These are phyloP conservation scores for Rallus crepitans DNA, from an alignment of 2,797 vertebrate genomes.

Conservation along the genomic window DNA sequence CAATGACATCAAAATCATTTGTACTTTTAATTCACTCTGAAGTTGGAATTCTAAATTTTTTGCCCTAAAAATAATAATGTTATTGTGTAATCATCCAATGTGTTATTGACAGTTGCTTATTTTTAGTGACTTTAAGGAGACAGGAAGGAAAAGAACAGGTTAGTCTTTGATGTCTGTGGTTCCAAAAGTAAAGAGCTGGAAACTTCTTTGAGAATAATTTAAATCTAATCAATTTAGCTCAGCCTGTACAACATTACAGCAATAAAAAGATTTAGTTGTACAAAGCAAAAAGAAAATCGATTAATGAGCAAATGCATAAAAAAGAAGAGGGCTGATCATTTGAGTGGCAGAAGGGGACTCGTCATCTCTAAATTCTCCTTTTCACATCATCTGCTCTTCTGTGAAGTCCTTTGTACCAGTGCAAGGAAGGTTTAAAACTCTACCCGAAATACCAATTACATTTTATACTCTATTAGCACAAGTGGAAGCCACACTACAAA, in stretches of 20 bases:
- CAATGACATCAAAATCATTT: conserved; percentile 7
- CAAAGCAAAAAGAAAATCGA: conserved; percentile 49
- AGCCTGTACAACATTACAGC: conserved; percentile 34
- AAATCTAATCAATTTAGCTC: conserved; percentile 70
- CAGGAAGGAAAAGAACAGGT: conserved; percentile 39
- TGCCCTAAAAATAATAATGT: conserved; percentile 48
- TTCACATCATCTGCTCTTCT: background rate
- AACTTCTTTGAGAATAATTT: conserved; percentile 62
- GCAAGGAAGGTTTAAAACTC: background rate
- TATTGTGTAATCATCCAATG: conserved; percentile 14
- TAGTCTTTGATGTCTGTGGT: conserved; percentile 60
- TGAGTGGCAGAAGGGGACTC: background rate
- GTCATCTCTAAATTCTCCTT: background rate
- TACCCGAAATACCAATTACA: background rate
- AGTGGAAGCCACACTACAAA: background rate
- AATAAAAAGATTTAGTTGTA: conserved; percentile 41
- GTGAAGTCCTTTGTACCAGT: rapidly evolving
- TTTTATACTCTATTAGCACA: background rate
- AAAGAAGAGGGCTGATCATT: background rate
- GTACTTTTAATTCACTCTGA: conserved; percentile 69
- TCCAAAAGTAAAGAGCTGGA: conserved; percentile 15
- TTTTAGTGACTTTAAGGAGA: conserved; percentile 71
- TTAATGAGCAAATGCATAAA: conserved; percentile 62
- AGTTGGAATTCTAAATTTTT: conserved; percentile 39
- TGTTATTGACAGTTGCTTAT: conserved; percentile 73